Percentiles rank a stretch among this genome's conserved stretches.
These are phyloP conservation scores for Andrena camellia DNA, from an alignment of 2,888 invertebrate genomes.

Conservation along the genomic window DNA sequence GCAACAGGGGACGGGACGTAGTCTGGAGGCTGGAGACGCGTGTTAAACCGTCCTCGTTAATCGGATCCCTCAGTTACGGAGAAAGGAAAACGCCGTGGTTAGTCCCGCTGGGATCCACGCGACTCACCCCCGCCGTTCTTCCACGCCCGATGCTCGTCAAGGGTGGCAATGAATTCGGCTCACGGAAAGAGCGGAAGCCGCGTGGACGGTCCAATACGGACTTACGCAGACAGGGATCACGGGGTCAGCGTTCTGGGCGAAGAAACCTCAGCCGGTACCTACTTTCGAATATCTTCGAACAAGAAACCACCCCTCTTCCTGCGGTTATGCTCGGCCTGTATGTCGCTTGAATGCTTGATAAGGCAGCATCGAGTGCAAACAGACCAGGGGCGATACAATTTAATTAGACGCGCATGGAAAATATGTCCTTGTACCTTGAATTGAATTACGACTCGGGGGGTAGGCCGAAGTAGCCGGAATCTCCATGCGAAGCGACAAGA, in stretches of 20 bases:
- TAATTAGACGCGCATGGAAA: constrained; percentile 4
- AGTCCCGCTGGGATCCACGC: constrained; percentile 14
- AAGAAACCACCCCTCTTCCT: too few relatives aligned
- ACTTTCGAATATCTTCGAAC: too few relatives aligned
- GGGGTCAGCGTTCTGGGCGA: neutral
- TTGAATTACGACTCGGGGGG: neutral
- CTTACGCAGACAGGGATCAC: neutral
- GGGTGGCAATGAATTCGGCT: constrained; percentile 41
- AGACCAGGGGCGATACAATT: neutral
- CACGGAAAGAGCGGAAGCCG: constrained; percentile 5
- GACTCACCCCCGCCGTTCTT: neutral
- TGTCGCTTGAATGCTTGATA: constrained; percentile 6
- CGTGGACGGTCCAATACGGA: neutral
- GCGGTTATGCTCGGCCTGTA: neutral
- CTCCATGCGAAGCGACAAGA: neutral
- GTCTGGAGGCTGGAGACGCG: constrained; percentile 36
- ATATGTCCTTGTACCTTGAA: constrained; percentile 10
- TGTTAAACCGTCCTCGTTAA: constrained; percentile 66
- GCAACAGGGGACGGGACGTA: neutral
- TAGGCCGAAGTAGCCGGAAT: neutral
- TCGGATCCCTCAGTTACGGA: constrained; percentile 42
- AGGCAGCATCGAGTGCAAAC: neutral
- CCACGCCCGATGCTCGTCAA: constrained; percentile 30
- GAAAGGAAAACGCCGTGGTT: constrained; percentile 55
- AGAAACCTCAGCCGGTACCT: too few relatives aligned